Evolutionary conservation across 2,797 vertebrate species (phyloP).

Genomic region (Hoplostethus mediterraneus): DNA sequence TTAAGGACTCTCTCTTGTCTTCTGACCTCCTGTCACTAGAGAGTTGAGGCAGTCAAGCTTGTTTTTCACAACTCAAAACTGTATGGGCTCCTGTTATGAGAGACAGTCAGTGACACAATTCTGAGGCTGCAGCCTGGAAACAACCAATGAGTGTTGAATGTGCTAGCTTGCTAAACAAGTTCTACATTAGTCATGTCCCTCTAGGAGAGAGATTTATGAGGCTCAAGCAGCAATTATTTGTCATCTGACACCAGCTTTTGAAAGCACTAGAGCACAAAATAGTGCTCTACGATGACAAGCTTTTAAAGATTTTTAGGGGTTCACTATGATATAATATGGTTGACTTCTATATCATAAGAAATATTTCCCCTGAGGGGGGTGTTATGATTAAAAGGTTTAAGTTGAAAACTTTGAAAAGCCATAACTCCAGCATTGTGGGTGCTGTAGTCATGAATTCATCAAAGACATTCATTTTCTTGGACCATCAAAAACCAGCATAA

Average conservation of each 20-base stretch:
- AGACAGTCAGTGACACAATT: not conserved
- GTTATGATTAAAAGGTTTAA: too few relatives aligned
- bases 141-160: not conserved
- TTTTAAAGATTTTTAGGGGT: not conserved
- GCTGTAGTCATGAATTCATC: too few relatives aligned
- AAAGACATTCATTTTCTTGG: too few relatives aligned
- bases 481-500: too few relatives aligned
- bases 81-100: not conserved
- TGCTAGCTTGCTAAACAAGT: not conserved
- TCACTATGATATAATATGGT: not conserved
- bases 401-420: too few relatives aligned
- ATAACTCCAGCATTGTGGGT: too few relatives aligned
- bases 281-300: not conserved
- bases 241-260: not conserved
- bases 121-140: not conserved
- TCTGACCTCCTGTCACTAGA: not conserved
- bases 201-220: not conserved
- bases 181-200: not conserved
- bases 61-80: not conserved
- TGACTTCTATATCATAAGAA: too few relatives aligned
- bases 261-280: not conserved
- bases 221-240: not conserved
- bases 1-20: not conserved
- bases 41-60: not conserved
- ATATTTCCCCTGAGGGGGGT: too few relatives aligned